These are phyloP conservation scores for Apostichopus parvimensis DNA, from an alignment of 35 echinoderm and acorn worm genomes.

Conservation along the genomic window DNA sequence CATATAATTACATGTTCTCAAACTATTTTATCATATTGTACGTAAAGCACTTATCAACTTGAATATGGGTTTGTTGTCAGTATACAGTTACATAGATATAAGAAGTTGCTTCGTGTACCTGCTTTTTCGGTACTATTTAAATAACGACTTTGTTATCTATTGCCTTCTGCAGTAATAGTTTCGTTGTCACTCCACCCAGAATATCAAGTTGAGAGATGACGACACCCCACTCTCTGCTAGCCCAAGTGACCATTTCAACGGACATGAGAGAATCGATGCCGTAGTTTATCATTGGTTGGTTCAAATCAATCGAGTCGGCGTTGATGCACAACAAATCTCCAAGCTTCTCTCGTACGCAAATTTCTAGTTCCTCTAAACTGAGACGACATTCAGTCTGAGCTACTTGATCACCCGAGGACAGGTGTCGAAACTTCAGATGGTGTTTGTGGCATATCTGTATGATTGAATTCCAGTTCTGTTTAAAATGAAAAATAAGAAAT, in stretches of 20 bases:
- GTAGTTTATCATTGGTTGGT: conserved; percentile 95
- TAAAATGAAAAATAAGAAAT: neutral
- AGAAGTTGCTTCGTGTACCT: too few relatives aligned
- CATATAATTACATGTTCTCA: too few relatives aligned
- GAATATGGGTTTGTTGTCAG: too few relatives aligned
- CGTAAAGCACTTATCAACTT: too few relatives aligned
- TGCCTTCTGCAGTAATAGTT: conserved; percentile 81
- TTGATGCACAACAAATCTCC: conserved; percentile 82
- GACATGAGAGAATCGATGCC: conserved; percentile 97
- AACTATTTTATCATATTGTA: too few relatives aligned
- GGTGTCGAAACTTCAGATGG: conserved; percentile 75
- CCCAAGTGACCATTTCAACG: conserved; percentile 97
- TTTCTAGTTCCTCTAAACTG: conserved; percentile 53
- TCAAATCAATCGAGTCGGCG: conserved; percentile 75
- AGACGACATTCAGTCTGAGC: conserved; percentile 52
- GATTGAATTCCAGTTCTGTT: conserved; percentile 74
- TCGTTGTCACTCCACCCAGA: conserved; percentile 88
- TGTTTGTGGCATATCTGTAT: conserved; percentile 53
- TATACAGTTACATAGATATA: too few relatives aligned
- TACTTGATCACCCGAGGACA: conserved; percentile 52
- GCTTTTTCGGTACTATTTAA: conserved; percentile 29
- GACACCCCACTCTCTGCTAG: conserved; percentile 78
- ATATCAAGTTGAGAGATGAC: conserved; percentile 93
- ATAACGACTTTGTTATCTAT: conserved; percentile 67
- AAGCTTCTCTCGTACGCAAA: conserved; percentile 70